A percentile compares a stretch with the other conserved stretches of the same genome.
phyloP scores from a whole-genome alignment of 2,888 invertebrate genomes.

The Agrochola macilenta region DNA sequence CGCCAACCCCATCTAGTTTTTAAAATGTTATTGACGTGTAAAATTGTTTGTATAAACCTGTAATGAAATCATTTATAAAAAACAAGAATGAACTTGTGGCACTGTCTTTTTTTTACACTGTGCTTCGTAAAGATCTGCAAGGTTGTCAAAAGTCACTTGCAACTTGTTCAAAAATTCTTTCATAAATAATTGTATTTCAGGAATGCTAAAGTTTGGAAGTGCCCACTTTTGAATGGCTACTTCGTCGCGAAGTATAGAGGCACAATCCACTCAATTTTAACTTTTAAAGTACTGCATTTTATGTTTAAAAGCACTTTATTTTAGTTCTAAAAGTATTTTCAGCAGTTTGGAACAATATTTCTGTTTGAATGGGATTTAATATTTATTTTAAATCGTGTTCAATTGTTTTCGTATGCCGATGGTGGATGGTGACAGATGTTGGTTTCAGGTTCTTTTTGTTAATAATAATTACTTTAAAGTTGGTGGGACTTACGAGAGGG shows the following conservation, averaged over 20 bases:
- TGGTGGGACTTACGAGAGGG: not conserved
- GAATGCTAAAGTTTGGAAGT: slow-evolving; percentile 49
- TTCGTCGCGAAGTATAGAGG: slow-evolving; percentile 19
- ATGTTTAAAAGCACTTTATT: slow-evolving; percentile 55
- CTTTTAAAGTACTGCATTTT: slow-evolving; percentile 57
- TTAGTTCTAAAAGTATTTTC: slow-evolving; percentile 46
- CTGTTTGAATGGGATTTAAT: slow-evolving; percentile 33
- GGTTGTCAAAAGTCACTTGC: slow-evolving; percentile 46
- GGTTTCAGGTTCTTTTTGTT: not conserved
- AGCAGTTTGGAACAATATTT: slow-evolving; percentile 49
- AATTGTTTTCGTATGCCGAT: slow-evolving; percentile 17
- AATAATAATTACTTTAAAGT: slow-evolving; percentile 12
- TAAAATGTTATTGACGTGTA: not conserved
- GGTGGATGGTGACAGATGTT: slow-evolving; percentile 6
- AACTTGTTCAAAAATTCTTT: slow-evolving; percentile 42
- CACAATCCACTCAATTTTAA: slow-evolving; percentile 51
- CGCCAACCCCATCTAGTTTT: not conserved
- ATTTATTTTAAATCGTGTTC: slow-evolving; percentile 27
- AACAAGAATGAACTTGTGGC: not conserved
- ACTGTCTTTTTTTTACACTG: slow-evolving; percentile 19
- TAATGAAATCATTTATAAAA: not conserved
- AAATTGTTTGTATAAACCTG: not conserved
- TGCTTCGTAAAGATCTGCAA: slow-evolving; percentile 3
- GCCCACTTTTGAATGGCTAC: slow-evolving; percentile 51
- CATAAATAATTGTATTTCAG: slow-evolving; percentile 55